Percentiles rank a stretch among this genome's conserved stretches.
phyloP scores from a whole-genome alignment of 1,140 invertebrate genomes.

The Phymorhynchus buccinoides region DNA sequence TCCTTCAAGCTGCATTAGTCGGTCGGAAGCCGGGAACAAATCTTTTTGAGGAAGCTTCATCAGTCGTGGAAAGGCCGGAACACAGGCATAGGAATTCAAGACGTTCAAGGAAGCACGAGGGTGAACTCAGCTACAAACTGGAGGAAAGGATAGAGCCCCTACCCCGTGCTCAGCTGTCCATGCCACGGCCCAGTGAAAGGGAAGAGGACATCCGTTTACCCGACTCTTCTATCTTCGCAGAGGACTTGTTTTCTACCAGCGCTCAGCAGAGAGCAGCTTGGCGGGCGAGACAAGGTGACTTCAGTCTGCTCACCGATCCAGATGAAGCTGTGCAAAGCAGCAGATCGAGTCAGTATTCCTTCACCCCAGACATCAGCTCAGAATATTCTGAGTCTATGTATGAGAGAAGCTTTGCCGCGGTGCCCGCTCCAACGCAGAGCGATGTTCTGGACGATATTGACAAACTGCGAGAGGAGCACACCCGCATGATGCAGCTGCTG shows the following conservation, averaged over 20 bases:
- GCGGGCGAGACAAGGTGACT: conserved; percentile 17
- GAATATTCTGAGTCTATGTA: not conserved
- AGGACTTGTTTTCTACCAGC: not conserved
- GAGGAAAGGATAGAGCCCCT: conserved; percentile 30
- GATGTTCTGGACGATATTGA: conserved; percentile 52
- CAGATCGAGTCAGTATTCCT: not conserved
- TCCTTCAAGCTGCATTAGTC: not conserved
- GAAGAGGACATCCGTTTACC: not conserved
- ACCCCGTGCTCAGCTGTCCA: not conserved
- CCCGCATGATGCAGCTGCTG: conserved; percentile 59
- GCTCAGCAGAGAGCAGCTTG: conserved; percentile 1
- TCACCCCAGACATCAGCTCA: not conserved
- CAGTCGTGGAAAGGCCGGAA: not conserved
- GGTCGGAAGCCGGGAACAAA: no score
- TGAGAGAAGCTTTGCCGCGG: not conserved
- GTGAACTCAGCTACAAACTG: conserved; percentile 38
- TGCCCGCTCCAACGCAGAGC: not conserved
- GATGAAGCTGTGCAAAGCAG: not conserved
- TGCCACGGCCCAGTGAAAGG: not conserved
- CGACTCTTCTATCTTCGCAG: not conserved
- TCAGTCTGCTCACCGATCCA: not conserved
- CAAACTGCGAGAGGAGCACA: conserved; percentile 60
- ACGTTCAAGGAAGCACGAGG: conserved; percentile 36
- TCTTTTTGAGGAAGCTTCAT: no score
- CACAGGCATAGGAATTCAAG: not conserved